Base-by-base conservation (phyloP, 1,140 invertebrate genomes). In the Zophobas atratus region DNA sequence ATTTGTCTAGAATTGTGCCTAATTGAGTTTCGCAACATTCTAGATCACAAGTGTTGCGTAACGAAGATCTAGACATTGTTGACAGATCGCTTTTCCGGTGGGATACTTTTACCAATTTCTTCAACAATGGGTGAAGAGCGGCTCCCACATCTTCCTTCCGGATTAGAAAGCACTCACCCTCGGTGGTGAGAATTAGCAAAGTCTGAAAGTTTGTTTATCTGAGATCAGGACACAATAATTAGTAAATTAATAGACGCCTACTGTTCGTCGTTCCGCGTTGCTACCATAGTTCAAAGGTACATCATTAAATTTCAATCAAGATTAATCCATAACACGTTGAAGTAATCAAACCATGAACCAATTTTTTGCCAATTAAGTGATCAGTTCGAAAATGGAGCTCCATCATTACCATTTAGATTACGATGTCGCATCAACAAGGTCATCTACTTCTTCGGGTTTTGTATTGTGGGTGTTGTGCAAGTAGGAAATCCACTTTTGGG, bases 21-120 rank as follows among this genome's bases (percentile, higher is more conserved):
- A 67, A 67, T 67, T 67, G 60, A 33, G 43, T 67, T 67, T 67
- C 39, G 39, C n/a, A 51, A 51, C 49, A 60, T 6, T 67, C 39
- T 43, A 67, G 55, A 57, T 36, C 34, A 5, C 55, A 38, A 41
- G 0, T 8, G 43, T 67, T 67, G 60, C 39, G 39, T 67, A 43
- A 67, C n/a, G 20, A 43, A 4, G 60, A 67, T 67, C 36, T 60
- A 6, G 34, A 36, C 56, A 60, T 60, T 39, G 56, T 60, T 60
- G 56, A 60, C 56, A 60, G 56, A 60, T 60, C 8, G 32, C 36
- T 33, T 33, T 60, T 60, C 36, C 35, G 35, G 36, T 60, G 56
- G 36, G 56, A 60, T 35, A 60, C 56, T 60, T 60, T 60, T 60
- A 60, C 56, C 56, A 60, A 60, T 60, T 60, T 60, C 56, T 60